These are phyloP conservation scores for Pelobates fuscus DNA, from an alignment of 2,113 vertebrate genomes.

Conservation along the genomic window DNA sequence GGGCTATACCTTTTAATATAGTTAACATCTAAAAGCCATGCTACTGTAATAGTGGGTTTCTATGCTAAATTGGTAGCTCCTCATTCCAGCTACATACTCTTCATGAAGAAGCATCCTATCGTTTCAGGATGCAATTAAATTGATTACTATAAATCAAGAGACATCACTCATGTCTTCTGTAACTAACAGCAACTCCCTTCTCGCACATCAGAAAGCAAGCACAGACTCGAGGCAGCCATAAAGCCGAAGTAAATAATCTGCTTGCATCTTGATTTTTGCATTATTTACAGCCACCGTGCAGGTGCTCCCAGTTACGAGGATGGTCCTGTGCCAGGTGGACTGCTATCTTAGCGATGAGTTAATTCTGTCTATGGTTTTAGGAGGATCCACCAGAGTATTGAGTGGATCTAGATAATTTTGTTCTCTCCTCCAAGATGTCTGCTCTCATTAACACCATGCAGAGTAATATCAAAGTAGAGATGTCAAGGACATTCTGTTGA, in stretches of 20 bases:
- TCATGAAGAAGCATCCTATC: constrained; percentile 17
- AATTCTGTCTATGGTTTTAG: not conserved
- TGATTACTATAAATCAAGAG: constrained; percentile 36
- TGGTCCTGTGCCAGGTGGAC: constrained; percentile 5
- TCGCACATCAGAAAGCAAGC: constrained; percentile 11
- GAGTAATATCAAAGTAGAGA: not conserved
- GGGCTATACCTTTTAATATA: too few species aligned
- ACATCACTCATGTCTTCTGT: constrained; percentile 31
- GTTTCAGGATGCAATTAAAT: constrained; percentile 43
- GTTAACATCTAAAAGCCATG: too few species aligned
- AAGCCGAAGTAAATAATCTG: constrained; percentile 36
- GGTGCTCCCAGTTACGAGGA: constrained; percentile 19
- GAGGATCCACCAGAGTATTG: not conserved
- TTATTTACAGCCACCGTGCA: constrained; percentile 17
- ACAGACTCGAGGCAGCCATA: constrained; percentile 30
- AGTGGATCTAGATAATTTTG: not conserved
- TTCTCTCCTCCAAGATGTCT: not conserved
- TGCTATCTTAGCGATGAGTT: not conserved
- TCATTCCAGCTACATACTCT: constrained; percentile 1
- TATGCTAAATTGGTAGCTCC: not conserved
- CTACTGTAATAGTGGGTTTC: not conserved
- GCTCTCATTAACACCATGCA: not conserved
- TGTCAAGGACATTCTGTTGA: not conserved
- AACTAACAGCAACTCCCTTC: constrained; percentile 25
- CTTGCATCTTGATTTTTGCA: constrained; percentile 40